A percentile compares a stretch with the other conserved stretches of the same genome.
These are phyloP conservation scores for Helostoma temminkii DNA, from an alignment of 2,797 vertebrate species.

Conservation along the genomic window DNA sequence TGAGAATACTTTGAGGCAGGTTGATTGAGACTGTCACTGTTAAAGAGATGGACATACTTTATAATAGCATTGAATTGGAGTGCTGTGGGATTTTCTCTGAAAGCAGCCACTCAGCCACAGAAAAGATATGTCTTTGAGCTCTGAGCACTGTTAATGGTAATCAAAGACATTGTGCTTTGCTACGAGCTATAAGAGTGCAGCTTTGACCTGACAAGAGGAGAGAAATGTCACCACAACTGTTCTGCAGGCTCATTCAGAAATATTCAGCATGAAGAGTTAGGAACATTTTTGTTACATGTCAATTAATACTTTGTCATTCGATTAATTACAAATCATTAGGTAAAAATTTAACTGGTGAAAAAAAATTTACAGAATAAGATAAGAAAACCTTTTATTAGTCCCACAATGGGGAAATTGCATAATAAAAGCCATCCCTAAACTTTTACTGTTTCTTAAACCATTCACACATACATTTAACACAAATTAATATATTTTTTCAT, in stretches of 20 bases:
- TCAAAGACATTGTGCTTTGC: neutral
- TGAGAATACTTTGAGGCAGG: neutral
- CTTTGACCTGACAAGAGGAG: neutral
- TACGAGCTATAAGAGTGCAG: neutral
- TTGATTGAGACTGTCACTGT: neutral
- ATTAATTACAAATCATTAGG: neutral
- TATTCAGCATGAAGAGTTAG: neutral
- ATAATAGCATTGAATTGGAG: neutral
- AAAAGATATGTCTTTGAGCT: neutral
- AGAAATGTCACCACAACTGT: neutral
- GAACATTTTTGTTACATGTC: too few relatives aligned
- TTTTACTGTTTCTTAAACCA: neutral
- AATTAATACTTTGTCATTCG: neutral
- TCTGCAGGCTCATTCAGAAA: neutral
- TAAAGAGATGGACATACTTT: conserved; percentile 24
- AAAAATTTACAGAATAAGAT: neutral
- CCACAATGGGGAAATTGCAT: too few relatives aligned
- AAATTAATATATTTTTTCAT: too few relatives aligned
- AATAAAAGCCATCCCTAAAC: too few relatives aligned
- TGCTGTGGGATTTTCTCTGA: neutral
- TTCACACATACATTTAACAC: neutral
- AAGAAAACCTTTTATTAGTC: too few relatives aligned
- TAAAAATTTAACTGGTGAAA: neutral
- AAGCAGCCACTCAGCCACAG: conserved; percentile 4
- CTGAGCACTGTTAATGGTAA: conserved; percentile 11